A percentile compares a stretch with the other conserved stretches of the same genome.
Evolutionary conservation across 2,888 invertebrate genomes (phyloP).

Genomic region (Meteorus cinctellus): DNA sequence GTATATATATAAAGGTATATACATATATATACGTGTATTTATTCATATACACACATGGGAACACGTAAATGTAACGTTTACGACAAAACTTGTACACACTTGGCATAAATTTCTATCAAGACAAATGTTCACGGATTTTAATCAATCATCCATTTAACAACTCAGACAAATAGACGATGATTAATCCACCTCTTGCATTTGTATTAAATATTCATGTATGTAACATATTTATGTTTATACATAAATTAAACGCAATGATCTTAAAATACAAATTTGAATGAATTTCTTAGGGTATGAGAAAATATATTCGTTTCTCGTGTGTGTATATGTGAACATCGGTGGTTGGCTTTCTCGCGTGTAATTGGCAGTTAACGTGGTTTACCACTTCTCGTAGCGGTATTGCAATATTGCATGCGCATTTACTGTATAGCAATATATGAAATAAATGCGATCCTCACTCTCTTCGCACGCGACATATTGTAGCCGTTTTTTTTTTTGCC

Average conservation of each 20-base stretch:
- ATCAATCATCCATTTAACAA: slow-evolving; percentile 1
- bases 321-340: background rate
- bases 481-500: slow-evolving; percentile 26
- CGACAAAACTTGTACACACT: background rate
- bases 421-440: slow-evolving; percentile 35
- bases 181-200: background rate
- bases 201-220: background rate
- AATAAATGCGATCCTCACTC: slow-evolving; percentile 32
- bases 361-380: slow-evolving; percentile 51
- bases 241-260: slow-evolving; percentile 5
- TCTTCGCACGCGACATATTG: slow-evolving; percentile 40
- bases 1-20: too few species aligned
- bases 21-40: too few species aligned
- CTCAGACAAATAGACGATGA: background rate
- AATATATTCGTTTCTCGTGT: slow-evolving; percentile 4
- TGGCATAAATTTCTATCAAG: background rate
- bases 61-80: background rate
- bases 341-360: slow-evolving; percentile 46
- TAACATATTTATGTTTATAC: background rate
- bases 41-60: background rate
- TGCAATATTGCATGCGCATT: slow-evolving; percentile 43
- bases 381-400: slow-evolving; percentile 49
- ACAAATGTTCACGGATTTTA: slow-evolving; percentile 10
- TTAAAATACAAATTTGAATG: background rate
- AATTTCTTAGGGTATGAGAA: background rate